Percentiles rank a stretch among this genome's conserved stretches.
These are phyloP conservation scores for Spea bombifrons DNA, from an alignment of 2,113 vertebrate genomes.

Conservation along the genomic window DNA sequence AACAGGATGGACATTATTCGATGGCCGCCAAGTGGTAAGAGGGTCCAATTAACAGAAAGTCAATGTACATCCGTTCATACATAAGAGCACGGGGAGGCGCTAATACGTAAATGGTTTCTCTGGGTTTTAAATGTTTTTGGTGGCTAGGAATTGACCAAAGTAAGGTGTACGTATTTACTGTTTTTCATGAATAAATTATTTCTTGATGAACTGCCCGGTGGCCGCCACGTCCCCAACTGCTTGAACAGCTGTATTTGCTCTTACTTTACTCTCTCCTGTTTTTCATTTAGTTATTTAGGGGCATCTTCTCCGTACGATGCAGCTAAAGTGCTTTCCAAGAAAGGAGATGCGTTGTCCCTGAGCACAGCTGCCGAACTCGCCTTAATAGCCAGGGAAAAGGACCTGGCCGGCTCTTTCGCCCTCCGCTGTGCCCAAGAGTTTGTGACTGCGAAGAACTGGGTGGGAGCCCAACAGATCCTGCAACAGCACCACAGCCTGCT, in stretches of 20 bases:
- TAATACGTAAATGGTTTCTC: no score
- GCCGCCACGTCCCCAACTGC: no score
- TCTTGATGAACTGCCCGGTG: no score
- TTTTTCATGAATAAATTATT: no score
- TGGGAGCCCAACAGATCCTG: slow-evolving; percentile 77
- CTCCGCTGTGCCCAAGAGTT: slow-evolving; percentile 86
- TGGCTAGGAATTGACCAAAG: no score
- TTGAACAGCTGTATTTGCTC: no score
- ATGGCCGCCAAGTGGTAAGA: slow-evolving; percentile 89
- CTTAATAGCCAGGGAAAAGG: slow-evolving; percentile 68
- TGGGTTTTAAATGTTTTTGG: no score
- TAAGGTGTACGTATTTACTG: no score
- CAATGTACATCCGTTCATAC: no score
- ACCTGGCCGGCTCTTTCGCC: slow-evolving; percentile 76
- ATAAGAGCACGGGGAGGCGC: no score
- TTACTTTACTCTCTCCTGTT: background rate
- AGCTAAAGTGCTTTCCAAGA: slow-evolving; percentile 86
- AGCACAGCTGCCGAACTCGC: slow-evolving; percentile 78
- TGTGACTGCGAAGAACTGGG: slow-evolving; percentile 77
- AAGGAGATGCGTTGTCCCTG: slow-evolving; percentile 81
- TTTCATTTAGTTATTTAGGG: slow-evolving; percentile 76
- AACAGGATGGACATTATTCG: slow-evolving; percentile 89
- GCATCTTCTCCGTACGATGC: slow-evolving; percentile 83
- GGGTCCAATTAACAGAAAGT: background rate
- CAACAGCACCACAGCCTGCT: slow-evolving; percentile 72